These are phyloP conservation scores for Dendrolimus pini DNA, from an alignment of 2,888 invertebrate genomes.

Conservation along the genomic window DNA sequence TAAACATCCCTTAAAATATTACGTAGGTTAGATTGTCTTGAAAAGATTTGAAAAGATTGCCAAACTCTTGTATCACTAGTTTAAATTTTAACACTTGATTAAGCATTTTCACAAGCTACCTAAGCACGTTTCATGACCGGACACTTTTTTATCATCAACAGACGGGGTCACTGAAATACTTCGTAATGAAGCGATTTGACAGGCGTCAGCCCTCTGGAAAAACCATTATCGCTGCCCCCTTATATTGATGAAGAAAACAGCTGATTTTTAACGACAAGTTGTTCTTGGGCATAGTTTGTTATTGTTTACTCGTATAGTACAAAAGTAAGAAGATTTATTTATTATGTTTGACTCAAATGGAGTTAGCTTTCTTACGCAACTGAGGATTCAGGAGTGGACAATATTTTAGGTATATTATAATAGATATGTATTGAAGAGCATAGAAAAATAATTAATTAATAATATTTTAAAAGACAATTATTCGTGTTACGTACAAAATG, in stretches of 20 bases:
- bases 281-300: slow-evolving; percentile 1
- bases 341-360: too few species aligned
- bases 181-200: slow-evolving; percentile 35
- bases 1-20: too few species aligned
- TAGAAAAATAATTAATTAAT: too few species aligned
- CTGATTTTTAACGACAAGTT: slow-evolving; percentile 20
- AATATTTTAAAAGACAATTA: too few species aligned
- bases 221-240: slow-evolving; percentile 25
- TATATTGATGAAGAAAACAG: slow-evolving; percentile 34
- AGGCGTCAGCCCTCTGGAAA: slow-evolving; percentile 27
- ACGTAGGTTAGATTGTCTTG: too few species aligned
- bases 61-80: background rate
- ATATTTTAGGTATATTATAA: too few species aligned
- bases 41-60: too few species aligned
- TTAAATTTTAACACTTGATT: background rate
- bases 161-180: slow-evolving; percentile 16
- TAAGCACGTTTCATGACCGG: slow-evolving; percentile 1
- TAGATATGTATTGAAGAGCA: too few species aligned
- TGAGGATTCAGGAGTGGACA: too few species aligned
- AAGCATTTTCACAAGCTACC: background rate
- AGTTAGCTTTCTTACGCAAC: too few species aligned
- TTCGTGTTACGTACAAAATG: too few species aligned
- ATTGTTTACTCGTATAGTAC: slow-evolving; percentile 20
- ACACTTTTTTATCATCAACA: slow-evolving; percentile 13
- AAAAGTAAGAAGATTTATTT: slow-evolving; percentile 2